Evolutionary conservation across 2,888 invertebrate species (phyloP).

Genomic region (Brenthis ino): DNA sequence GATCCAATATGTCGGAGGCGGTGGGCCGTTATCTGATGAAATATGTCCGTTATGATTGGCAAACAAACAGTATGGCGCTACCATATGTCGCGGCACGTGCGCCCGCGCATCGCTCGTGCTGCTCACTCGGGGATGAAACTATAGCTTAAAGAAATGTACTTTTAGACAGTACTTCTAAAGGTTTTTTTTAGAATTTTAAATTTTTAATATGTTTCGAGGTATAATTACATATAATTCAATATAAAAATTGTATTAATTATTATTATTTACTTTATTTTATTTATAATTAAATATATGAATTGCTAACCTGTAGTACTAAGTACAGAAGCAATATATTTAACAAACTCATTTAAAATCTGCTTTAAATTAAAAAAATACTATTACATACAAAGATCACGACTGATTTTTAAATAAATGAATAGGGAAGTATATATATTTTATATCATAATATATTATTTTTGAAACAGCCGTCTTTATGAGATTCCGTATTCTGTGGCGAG

Average conservation of each 20-base stretch:
- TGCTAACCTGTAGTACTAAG: no score
- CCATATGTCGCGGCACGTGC: slow-evolving; percentile 82
- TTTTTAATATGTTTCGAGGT: no score
- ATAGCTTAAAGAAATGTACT: slow-evolving; percentile 42
- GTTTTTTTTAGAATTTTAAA: background rate
- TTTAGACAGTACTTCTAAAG: slow-evolving; percentile 11
- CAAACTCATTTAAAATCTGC: no score
- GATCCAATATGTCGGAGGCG: slow-evolving; percentile 71
- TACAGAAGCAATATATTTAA: no score
- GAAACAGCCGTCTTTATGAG: slow-evolving; percentile 36
- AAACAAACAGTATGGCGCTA: slow-evolving; percentile 81
- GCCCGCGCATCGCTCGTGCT: slow-evolving; percentile 72
- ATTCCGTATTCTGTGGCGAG: slow-evolving; percentile 56
- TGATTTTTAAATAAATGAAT: background rate
- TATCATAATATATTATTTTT: background rate
- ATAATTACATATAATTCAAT: background rate
- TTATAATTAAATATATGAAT: no score
- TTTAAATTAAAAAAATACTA: no score
- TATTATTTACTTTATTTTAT: no score
- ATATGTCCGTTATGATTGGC: slow-evolving; percentile 83
- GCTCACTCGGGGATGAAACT: slow-evolving; percentile 79
- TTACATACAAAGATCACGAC: no score
- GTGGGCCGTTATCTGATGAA: slow-evolving; percentile 81
- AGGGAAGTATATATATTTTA: background rate
- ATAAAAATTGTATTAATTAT: background rate